Evolutionary conservation across 2,797 vertebrate genomes (phyloP).

Genomic region (Tauraco hartlaubi): DNA sequence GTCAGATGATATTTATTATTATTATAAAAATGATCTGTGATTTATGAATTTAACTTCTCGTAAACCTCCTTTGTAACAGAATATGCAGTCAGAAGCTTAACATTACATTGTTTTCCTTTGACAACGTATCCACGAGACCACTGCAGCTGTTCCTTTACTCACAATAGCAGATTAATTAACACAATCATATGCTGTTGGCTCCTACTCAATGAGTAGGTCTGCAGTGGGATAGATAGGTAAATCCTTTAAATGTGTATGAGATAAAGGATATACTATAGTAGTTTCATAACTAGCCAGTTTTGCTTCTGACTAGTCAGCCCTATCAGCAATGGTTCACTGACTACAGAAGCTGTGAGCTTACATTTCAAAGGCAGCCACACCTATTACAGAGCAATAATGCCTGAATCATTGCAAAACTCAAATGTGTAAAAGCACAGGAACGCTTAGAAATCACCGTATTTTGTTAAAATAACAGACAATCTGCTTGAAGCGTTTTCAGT

Average conservation of each 20-base stretch:
- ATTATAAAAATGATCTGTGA: conserved; percentile 92
- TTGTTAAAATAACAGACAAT: conserved; percentile 73
- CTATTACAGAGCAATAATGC: conserved; percentile 74
- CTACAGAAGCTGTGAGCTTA: conserved; percentile 81
- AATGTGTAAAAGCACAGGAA: conserved; percentile 70
- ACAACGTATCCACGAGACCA: conserved; percentile 96
- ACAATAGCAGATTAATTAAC: conserved; percentile 99
- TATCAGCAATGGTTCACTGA: conserved; percentile 78
- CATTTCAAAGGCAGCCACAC: conserved; percentile 80
- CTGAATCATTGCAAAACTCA: conserved; percentile 72
- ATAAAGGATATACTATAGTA: conserved; percentile 91
- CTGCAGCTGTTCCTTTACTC: conserved; percentile 98
- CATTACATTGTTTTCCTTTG: conserved; percentile 99
- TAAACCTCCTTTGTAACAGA: conserved; percentile 97
- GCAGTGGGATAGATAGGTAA: conserved; percentile 99
- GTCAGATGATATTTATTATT: conserved; percentile 97
- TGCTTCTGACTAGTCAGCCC: conserved; percentile 90
- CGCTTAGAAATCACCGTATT: conserved; percentile 76
- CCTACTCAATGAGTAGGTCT: conserved; percentile 98
- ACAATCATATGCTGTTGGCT: conserved; percentile 99
- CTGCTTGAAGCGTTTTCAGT: conserved; percentile 74
- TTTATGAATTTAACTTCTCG: conserved; percentile 98
- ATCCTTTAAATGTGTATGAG: conserved; percentile 96
- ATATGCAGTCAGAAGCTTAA: conserved; percentile 98
- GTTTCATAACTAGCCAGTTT: conserved; percentile 88